These are phyloP conservation scores for Thalpophila matura DNA, from an alignment of 2,888 invertebrate species.

Conservation along the genomic window DNA sequence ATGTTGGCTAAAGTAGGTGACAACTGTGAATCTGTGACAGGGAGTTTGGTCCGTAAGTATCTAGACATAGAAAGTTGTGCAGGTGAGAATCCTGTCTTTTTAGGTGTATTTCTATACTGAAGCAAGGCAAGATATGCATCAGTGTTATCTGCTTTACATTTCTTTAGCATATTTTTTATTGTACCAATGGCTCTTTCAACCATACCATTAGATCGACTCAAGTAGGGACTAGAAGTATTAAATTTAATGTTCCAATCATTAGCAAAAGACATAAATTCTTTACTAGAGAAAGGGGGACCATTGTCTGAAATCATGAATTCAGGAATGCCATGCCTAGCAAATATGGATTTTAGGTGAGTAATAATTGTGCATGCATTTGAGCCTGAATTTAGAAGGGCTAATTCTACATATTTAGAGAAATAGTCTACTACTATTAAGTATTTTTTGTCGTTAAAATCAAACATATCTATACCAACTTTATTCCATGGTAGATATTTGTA, in stretches of 20 bases:
- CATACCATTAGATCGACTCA: not conserved
- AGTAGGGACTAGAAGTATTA: not conserved
- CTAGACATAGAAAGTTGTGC: not conserved
- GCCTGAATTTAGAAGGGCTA: not conserved
- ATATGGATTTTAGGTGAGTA: not conserved
- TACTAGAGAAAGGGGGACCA: not conserved
- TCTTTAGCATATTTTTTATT: not conserved
- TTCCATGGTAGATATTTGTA: not conserved
- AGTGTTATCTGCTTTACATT: not conserved
- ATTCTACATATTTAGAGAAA: not conserved
- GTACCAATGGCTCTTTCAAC: not conserved
- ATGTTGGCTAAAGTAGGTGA: too few species aligned
- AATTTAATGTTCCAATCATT: not conserved
- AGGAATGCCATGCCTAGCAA: not conserved
- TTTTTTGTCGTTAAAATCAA: not conserved
- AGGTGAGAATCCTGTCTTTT: not conserved
- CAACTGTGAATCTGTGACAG: too few species aligned
- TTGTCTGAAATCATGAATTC: not conserved
- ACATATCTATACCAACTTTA: not conserved
- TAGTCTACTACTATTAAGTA: not conserved
- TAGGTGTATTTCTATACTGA: not conserved
- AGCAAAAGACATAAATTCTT: not conserved
- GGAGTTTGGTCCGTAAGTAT: too few species aligned
- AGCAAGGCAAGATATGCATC: not conserved
- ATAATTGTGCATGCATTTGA: not conserved